Evolutionary conservation across 2,113 vertebrate genomes (phyloP), one percentile per base, ranked within the genome.

Genomic region (Thamnophis sirtalis): DNA sequence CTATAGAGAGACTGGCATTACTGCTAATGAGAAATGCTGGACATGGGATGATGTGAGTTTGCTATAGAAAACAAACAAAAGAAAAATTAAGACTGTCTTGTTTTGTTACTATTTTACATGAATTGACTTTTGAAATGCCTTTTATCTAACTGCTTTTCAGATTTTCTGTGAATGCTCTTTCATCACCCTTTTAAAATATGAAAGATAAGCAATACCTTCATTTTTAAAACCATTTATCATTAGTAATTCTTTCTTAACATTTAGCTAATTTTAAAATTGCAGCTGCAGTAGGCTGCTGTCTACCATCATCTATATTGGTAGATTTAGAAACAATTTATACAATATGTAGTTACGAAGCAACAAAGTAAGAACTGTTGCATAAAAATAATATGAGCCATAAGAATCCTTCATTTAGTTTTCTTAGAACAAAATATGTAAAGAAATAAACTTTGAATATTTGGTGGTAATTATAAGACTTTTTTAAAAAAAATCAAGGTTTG

Each of bases 21-120:
- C 99, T 88, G 98, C 99, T 93, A 99, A 98, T 48, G 99, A 99
- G 55, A 99, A 99, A 55, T 99, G 99, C 96, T 99, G 99, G 99
- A 99, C 97, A 9, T 99, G 99, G 99, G 99, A 99, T 94, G 99
- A 99, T 87, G 99, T 99, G 96, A 96, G 98, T 97, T 0, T 89
- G 55, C 50, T 91, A 1, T 56, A 11, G 43, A 9, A 68, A 86
- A 91, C 26, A 49, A 51, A 51, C 53, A 54, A 54, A 17, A 54
- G 53, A 54, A 54, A 54, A 54, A 54, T 88, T 1, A 0, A 26
- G 10, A 0, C 0, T 51, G 2, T 54, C 11, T 13, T 91, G 2
- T 68, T 21, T 28, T 87, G 58, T 43, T 91, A 19, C 0, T 85
- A 4, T n/a, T 43, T 49, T 85, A 84, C 22, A 10, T 56, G 13